A percentile compares a stretch with the other conserved stretches of the same genome.
phyloP scores from a whole-genome alignment of 2,113 vertebrate genomes.

The Tachysurus fulvidraco region DNA sequence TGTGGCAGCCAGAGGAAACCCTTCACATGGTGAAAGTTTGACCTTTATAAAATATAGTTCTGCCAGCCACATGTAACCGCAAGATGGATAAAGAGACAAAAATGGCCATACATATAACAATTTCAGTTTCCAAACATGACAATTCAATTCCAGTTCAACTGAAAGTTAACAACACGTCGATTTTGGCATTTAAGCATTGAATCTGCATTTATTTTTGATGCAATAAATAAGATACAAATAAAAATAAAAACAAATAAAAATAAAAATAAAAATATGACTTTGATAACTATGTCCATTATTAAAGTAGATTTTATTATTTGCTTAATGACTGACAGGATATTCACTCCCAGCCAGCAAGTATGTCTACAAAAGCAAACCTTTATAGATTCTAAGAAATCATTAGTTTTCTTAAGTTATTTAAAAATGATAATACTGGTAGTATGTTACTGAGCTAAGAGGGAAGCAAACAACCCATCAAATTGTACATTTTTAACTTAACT shows the following conservation, averaged over 20 bases:
- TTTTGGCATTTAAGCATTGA: background rate
- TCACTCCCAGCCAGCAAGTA: too few species aligned
- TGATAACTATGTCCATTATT: too few species aligned
- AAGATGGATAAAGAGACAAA: background rate
- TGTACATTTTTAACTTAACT: background rate
- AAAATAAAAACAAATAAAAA: too few species aligned
- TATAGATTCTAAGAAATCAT: background rate
- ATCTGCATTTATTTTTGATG: background rate
- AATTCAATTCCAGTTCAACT: background rate
- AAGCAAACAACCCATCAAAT: background rate
- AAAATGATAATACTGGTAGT: background rate
- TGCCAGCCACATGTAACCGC: background rate
- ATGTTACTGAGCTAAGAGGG: background rate
- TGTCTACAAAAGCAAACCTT: background rate
- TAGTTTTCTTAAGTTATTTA: background rate
- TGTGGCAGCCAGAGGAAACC: background rate
- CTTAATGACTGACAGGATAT: too few species aligned
- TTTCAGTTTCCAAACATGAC: background rate
- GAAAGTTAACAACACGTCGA: background rate
- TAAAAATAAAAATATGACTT: too few species aligned
- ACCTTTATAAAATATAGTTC: background rate
- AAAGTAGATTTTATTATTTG: too few species aligned
- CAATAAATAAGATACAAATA: background rate
- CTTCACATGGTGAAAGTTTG: background rate
- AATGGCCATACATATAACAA: background rate